Evolutionary conservation across 1,140 invertebrate genomes (phyloP), one percentile per base, ranked within the genome.

Genomic region (Laodelphax striatellus): DNA sequence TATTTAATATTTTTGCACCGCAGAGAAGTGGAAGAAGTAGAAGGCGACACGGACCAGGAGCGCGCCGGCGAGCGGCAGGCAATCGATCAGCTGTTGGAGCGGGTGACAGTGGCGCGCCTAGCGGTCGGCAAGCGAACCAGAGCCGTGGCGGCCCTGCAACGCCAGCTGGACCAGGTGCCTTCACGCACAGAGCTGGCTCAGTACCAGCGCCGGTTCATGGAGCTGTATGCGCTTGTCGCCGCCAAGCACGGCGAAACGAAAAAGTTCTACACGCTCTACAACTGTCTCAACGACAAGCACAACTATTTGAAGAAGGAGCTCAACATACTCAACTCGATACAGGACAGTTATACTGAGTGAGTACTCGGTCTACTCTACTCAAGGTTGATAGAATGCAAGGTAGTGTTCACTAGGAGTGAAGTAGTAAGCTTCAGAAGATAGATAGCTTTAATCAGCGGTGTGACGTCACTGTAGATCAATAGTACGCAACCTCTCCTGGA

Each of bases 221-320:
- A 98, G 77, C 79, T 98, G 1, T 96, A 97, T 72, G 95, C 94
- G 77, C 94, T 96, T 85, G 93, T 98, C 71, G 86, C 91, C 61
- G 85, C 87, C 24, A 97, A 93, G 68, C 93, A 98, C 69, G 87
- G 89, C 70, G 94, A 98, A 80, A 97, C 94, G 0, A 97, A 97
- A 73, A 92, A 97, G 76, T 96, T 94, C 77, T 98, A 94, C 70
- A 95, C 91, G 28, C 77, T 97, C 56, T 95, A 96, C 72, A 98
- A 98, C 75, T 94, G 90, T 5, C 76, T 98, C n/a, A 87, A 94
- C 71, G 94, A 97, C 75, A 91, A 90, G 5, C 90, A 92, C 72
- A 76, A 88, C 24, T 97, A 97, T 74, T 80, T 97, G 62, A 85
- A 85, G 52, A 97, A 94, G 71, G 94, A 98, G 76, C 78, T 97